These are phyloP conservation scores for Callinectes sapidus DNA, from an alignment of 2,888 invertebrate genomes.

Conservation along the genomic window DNA sequence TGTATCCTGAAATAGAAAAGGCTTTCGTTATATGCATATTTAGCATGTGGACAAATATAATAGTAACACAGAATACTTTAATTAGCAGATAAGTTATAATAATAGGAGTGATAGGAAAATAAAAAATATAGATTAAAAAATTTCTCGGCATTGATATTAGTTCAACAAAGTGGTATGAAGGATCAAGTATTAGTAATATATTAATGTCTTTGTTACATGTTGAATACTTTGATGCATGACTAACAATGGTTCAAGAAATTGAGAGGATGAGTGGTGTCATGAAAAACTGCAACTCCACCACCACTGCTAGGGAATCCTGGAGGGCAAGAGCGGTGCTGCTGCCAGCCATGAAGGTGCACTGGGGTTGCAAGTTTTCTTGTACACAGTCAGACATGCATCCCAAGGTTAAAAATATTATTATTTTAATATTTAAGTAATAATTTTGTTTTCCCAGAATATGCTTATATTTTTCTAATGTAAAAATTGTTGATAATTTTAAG, in stretches of 20 bases:
- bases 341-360: neutral
- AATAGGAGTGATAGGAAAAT: neutral
- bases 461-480: slow-evolving; percentile 31
- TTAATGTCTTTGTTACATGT: neutral
- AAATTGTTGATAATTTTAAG: neutral
- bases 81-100: slow-evolving; percentile 20
- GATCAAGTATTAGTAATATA: neutral
- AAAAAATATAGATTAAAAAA: neutral
- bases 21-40: neutral
- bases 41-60: neutral
- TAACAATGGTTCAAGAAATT: neutral
- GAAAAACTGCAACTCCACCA: neutral
- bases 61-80: neutral
- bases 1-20: neutral
- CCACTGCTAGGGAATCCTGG: neutral
- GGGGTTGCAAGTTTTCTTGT: neutral
- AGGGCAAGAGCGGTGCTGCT: neutral
- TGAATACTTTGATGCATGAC: neutral
- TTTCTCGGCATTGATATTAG: neutral
- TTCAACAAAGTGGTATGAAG: neutral
- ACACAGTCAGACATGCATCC: slow-evolving; percentile 4
- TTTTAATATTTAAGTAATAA: neutral
- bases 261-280: neutral
- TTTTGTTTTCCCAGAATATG: slow-evolving; percentile 11
- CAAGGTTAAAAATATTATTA: neutral